A percentile compares a stretch with the other conserved stretches of the same genome.
phyloP scores from a whole-genome alignment of 2,113 vertebrate species.

The Climacteris rufus region DNA sequence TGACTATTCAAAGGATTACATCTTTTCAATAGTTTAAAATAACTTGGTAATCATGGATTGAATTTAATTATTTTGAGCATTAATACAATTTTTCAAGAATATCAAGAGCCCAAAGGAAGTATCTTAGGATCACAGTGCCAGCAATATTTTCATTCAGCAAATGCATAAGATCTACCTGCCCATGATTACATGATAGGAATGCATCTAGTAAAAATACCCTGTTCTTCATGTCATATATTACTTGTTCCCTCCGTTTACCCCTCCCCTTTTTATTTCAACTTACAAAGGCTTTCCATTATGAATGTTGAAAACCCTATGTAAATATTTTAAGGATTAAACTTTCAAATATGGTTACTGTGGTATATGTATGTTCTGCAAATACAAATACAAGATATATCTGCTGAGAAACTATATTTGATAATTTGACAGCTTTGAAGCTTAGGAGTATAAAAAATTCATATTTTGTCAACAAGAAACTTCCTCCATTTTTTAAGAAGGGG shows the following conservation, averaged over 20 bases:
- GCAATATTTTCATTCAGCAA: not conserved
- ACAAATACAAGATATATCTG: constrained; percentile 66
- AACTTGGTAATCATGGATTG: not conserved
- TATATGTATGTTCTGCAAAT: constrained; percentile 59
- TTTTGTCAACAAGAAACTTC: constrained; percentile 69
- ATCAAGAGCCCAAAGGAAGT: not conserved
- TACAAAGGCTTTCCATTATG: constrained; percentile 54
- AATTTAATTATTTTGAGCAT: not conserved
- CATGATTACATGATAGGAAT: not conserved
- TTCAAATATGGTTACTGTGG: constrained; percentile 54
- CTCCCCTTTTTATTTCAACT: constrained; percentile 40
- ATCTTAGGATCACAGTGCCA: not conserved
- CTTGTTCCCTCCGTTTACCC: not conserved
- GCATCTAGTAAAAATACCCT: constrained; percentile 8
- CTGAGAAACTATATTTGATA: constrained; percentile 68
- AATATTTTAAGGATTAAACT: constrained; percentile 63
- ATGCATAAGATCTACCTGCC: not conserved
- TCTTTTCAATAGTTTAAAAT: not conserved
- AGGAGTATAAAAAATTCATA: constrained; percentile 70
- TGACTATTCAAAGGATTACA: not conserved
- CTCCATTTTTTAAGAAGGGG: constrained; percentile 48
- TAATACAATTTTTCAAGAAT: not conserved
- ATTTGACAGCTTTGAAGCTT: constrained; percentile 61
- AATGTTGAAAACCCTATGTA: constrained; percentile 50
- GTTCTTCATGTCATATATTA: not conserved